These are phyloP conservation scores for Sebastes baramenuke DNA, from an alignment of 2,797 vertebrate species.

Conservation along the genomic window DNA sequence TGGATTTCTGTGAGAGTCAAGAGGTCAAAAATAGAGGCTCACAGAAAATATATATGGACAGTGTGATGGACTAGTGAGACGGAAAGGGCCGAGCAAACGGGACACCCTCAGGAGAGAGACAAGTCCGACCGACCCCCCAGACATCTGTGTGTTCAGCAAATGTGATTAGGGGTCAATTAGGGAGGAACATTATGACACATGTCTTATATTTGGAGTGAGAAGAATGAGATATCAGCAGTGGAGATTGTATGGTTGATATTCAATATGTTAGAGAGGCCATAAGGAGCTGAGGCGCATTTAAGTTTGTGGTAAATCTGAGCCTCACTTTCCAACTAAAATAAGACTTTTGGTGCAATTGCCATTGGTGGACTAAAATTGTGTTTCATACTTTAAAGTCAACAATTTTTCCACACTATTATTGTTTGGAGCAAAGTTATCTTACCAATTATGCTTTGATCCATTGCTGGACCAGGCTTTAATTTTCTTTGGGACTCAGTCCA, in stretches of 20 bases:
- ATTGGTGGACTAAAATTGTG: neutral
- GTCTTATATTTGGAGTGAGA: slow-evolving; percentile 76
- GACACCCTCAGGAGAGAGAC: slow-evolving; percentile 71
- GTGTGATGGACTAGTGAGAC: slow-evolving; percentile 20
- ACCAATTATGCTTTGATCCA: slow-evolving; percentile 27
- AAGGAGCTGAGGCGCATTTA: slow-evolving; percentile 18
- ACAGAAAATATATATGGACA: neutral
- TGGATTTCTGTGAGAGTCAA: slow-evolving; percentile 7
- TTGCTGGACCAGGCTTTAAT: slow-evolving; percentile 40
- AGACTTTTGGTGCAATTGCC: neutral
- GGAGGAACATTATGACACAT: slow-evolving; percentile 79
- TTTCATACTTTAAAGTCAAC: neutral
- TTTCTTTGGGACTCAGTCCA: slow-evolving; percentile 53
- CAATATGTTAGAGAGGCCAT: slow-evolving; percentile 19
- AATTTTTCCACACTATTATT: slow-evolving; percentile 24
- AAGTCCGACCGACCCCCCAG: slow-evolving; percentile 55
- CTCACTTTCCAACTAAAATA: neutral
- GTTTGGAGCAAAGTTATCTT: slow-evolving; percentile 22
- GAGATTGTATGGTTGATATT: slow-evolving; percentile 34
- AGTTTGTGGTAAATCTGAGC: slow-evolving; percentile 6
- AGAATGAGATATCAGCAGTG: slow-evolving; percentile 55
- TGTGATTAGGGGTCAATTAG: slow-evolving; percentile 77
- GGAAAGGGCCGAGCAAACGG: slow-evolving; percentile 46
- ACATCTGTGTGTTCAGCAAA: slow-evolving; percentile 75
- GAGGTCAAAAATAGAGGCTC: neutral